These are phyloP conservation scores for Calliopum simillimum DNA, from an alignment of 2,888 invertebrate species.

Conservation along the genomic window DNA sequence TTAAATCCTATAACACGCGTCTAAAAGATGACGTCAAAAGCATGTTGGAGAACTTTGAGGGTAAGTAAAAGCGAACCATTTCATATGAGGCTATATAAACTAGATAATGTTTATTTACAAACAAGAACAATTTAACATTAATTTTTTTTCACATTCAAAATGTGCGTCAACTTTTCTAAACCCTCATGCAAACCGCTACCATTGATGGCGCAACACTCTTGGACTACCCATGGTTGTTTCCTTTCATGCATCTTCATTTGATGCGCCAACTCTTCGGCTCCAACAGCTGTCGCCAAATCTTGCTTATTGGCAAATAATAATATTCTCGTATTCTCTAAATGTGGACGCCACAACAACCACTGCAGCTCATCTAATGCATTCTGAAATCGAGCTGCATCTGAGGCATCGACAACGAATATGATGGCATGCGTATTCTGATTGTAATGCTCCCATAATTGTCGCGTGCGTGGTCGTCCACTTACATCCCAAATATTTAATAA, in stretches of 20 bases:
- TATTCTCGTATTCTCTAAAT: conserved; percentile 47
- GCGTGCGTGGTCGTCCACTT: conserved; percentile 52
- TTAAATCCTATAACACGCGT: conserved; percentile 94
- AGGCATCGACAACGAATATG: conserved; percentile 54
- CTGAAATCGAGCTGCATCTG: conserved; percentile 48
- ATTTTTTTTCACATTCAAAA: conserved; percentile 33
- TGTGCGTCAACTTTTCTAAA: conserved; percentile 46
- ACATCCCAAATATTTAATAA: conserved; percentile 56
- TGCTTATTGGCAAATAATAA: conserved; percentile 55
- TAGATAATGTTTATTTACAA: not conserved
- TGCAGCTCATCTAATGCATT: conserved; percentile 50
- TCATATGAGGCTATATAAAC: not conserved
- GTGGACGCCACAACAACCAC: conserved; percentile 47
- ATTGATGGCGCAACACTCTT: conserved; percentile 48
- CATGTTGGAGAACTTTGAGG: conserved; percentile 97
- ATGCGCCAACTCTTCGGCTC: conserved; percentile 45
- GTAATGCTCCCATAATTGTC: conserved; percentile 53
- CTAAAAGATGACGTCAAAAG: conserved; percentile 97
- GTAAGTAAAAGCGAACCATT: conserved; percentile 69
- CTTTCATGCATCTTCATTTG: conserved; percentile 43
- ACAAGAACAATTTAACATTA: not conserved
- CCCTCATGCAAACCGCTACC: conserved; percentile 49
- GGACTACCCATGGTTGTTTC: conserved; percentile 47
- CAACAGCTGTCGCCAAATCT: conserved; percentile 50
- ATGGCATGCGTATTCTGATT: conserved; percentile 52